A percentile compares a stretch with the other conserved stretches of the same genome.
These are phyloP conservation scores for Chlorocebus sabaeus DNA, from an alignment of 2,113 vertebrate species.

Conservation along the genomic window DNA sequence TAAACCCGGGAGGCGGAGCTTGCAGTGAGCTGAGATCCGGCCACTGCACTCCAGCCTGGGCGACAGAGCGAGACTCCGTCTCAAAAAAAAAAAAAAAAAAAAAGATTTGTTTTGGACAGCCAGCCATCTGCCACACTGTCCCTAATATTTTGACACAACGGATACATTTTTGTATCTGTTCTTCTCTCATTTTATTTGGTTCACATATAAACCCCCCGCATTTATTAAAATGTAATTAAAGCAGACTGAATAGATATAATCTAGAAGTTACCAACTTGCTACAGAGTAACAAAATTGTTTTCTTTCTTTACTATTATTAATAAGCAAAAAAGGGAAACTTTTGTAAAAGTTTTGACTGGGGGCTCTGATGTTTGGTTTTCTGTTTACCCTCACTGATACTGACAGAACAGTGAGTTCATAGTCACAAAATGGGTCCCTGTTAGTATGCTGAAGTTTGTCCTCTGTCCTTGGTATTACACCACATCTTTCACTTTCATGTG, in stretches of 20 bases:
- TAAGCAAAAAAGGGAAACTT: neutral
- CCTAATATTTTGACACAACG: neutral
- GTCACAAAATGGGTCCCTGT: neutral
- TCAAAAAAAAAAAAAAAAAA: too few species aligned
- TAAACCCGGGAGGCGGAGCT: too few species aligned
- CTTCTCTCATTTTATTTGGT: neutral
- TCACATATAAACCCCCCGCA: neutral
- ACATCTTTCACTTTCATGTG: neutral
- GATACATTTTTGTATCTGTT: neutral
- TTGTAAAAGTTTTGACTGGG: neutral
- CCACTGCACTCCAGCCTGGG: too few species aligned
- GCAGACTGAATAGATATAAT: neutral
- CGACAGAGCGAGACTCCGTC: too few species aligned
- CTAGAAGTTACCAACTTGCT: constrained; percentile 25
- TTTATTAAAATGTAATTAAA: neutral
- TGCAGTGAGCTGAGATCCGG: too few species aligned
- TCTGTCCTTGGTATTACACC: neutral
- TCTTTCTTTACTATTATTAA: neutral
- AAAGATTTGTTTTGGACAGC: neutral
- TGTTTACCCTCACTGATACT: neutral
- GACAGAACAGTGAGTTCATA: constrained; percentile 28
- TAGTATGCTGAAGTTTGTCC: neutral
- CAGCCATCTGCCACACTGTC: too few species aligned
- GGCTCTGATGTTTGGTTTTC: neutral
- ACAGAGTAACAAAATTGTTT: neutral